Evolutionary conservation across 1,140 invertebrate species (phyloP).

Genomic region (Caenorhabditis brenneri): DNA sequence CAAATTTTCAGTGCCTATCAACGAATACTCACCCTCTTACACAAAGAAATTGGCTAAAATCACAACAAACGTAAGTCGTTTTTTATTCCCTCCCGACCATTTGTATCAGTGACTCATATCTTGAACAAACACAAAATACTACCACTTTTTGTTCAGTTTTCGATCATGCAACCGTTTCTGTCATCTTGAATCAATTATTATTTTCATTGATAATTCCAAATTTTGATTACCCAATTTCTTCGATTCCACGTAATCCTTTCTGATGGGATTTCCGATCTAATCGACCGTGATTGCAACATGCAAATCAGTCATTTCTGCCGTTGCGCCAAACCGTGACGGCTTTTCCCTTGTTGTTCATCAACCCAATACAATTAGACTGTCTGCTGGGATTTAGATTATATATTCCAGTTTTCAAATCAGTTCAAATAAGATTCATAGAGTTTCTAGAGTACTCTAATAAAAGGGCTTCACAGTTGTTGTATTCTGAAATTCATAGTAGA

Average conservation of each 20-base stretch:
- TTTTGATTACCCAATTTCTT: neutral
- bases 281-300: conserved; percentile 39
- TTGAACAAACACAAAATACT: conserved; percentile 17
- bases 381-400: no score
- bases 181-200: neutral
- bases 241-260: neutral
- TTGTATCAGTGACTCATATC: conserved; percentile 4
- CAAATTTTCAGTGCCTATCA: conserved; percentile 15
- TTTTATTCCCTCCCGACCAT: neutral
- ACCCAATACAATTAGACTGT: neutral
- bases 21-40: neutral
- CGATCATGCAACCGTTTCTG: neutral
- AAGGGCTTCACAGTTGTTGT: no score
- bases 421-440: no score
- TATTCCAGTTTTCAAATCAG: no score
- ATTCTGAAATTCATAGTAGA: no score
- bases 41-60: conserved; percentile 7
- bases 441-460: no score
- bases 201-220: neutral
- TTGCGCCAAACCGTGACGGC: neutral
- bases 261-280: conserved; percentile 4
- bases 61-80: conserved; percentile 30
- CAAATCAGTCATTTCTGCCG: conserved; percentile 6
- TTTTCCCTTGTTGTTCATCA: neutral
- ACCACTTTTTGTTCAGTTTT: neutral